phyloP scores from a whole-genome alignment of 92 coral and sea anemone genomes.

The Phenganax stokvisi region DNA sequence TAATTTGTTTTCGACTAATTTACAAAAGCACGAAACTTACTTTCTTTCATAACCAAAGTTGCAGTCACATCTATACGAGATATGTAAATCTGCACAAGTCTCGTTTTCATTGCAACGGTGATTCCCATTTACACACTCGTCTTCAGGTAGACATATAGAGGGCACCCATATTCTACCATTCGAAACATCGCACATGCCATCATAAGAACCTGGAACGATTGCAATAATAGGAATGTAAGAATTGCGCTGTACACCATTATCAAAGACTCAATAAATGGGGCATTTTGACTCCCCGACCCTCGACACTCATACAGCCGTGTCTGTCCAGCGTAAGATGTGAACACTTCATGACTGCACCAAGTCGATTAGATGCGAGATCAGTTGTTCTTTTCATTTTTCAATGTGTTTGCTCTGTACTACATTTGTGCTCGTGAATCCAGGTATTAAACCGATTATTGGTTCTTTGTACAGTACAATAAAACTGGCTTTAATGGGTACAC shows the following conservation, averaged over 20 bases:
- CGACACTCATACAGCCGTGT: too few relatives aligned
- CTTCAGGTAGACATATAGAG: constrained; percentile 73
- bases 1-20: neutral
- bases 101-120: constrained; percentile 65
- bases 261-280: neutral
- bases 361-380: too few relatives aligned
- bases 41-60: constrained; percentile 56
- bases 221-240: neutral
- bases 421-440: too few relatives aligned
- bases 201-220: constrained; percentile 57
- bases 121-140: constrained; percentile 79
- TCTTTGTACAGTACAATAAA: too few relatives aligned
- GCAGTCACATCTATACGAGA: constrained; percentile 64
- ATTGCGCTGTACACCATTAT: neutral
- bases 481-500: too few relatives aligned
- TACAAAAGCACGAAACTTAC: constrained; percentile 3
- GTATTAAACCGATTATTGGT: too few relatives aligned
- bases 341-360: too few relatives aligned
- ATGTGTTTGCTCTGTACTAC: too few relatives aligned
- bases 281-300: too few relatives aligned
- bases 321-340: too few relatives aligned
- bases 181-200: constrained; percentile 55
- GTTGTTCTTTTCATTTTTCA: too few relatives aligned
- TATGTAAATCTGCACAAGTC: constrained; percentile 61
- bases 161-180: constrained; percentile 67